Base-by-base conservation (phyloP, 2,113 vertebrate species). In the Plecturocebus donacophilus region DNA sequence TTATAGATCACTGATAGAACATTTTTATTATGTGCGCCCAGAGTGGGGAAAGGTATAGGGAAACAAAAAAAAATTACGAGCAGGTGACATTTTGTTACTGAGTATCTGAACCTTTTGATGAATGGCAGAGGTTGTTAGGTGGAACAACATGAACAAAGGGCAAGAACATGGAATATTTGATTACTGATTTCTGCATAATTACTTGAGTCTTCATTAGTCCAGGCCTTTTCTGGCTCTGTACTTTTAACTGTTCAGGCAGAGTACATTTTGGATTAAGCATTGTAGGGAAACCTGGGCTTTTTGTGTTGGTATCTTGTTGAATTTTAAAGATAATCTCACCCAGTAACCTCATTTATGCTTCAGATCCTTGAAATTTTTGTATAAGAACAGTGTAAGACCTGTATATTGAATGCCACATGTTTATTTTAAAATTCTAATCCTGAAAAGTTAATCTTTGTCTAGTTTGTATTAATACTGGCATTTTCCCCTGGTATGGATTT, bases 381-480 rank as follows among this genome's bases (percentile, higher is more conserved):
- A 20, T 35, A 84, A 40, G 42, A 94, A 35, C n/a, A 64, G n/a
- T 91, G 27, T 56, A 86, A 93, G 56, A 93, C 14, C 17, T 88
- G 49, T 84, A 73, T 87, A 4, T 64, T 88, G 42, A 84, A 84
- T 70, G 68, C 64, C 25, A 49, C 32, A 17, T 81, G 25, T 87
- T 95, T 89, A 75, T 94, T 91, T 92, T 54, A 91, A 84, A 93
- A 64, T 89, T 75, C 81, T 58, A 82, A 76, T 91, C 20, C 91
- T 94, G 52, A 68, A 73, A 89, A 89, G 38, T 73, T 81, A 8
- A 25, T 42, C 30, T 87, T 87, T 85, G 30, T 68, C 16, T 80
- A 16, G 21, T 79, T 92, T 68, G 6, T 90, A n/a, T 92, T 77
- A 82, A 70, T 75, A 56, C 11, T 80, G 56, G 17, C 25, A 54